Evolutionary conservation across 2,113 vertebrate species (phyloP).

Genomic region (Nibea coibor): DNA sequence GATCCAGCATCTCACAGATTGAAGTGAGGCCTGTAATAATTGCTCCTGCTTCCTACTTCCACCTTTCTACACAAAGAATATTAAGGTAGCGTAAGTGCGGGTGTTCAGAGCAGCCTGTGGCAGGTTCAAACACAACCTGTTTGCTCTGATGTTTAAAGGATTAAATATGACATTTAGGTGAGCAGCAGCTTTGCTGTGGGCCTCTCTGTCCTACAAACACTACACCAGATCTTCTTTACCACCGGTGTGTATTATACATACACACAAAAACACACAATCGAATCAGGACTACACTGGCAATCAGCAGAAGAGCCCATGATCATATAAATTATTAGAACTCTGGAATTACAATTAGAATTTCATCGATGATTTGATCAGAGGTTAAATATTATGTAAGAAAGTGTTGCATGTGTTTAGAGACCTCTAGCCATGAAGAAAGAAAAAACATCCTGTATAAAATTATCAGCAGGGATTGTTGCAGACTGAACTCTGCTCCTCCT

Average conservation of each 20-base stretch:
- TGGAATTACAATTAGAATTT: not conserved
- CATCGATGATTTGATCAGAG: not conserved
- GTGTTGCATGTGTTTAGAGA: not conserved
- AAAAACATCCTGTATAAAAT: not conserved
- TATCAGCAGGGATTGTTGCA: not conserved
- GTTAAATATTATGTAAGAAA: not conserved
- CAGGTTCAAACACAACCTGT: not conserved
- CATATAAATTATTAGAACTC: not conserved
- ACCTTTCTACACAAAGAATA: not conserved
- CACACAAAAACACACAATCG: not conserved
- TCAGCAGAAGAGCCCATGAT: not conserved
- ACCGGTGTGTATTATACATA: not conserved
- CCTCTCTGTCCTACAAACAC: not conserved
- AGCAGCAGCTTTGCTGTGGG: not conserved
- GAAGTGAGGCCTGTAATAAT: too few relatives aligned
- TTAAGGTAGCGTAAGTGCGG: not conserved
- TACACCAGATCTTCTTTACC: too few relatives aligned
- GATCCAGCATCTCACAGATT: too few relatives aligned
- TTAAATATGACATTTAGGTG: slow-evolving; percentile 14
- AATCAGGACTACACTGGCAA: not conserved
- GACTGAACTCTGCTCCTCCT: slow-evolving; percentile 23
- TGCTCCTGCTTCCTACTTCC: not conserved
- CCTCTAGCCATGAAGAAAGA: not conserved
- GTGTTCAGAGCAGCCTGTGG: not conserved
- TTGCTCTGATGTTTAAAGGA: slow-evolving; percentile 1